Conservation (phyloP, 1,140 invertebrate species). For the Saccostrea echinata region DNA sequence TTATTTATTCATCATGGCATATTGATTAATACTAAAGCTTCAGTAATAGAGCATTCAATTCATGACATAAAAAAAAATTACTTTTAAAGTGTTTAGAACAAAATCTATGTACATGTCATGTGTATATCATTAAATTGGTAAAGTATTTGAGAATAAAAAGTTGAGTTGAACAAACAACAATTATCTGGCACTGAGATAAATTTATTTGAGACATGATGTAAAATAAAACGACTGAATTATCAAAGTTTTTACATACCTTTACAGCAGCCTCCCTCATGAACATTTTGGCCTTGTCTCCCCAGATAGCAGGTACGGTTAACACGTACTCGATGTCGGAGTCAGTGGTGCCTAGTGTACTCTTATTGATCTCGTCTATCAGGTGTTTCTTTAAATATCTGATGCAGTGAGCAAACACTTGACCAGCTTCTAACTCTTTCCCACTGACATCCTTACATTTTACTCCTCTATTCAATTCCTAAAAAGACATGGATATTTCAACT, state of each 20-base stretch:
- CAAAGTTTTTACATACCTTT: slow-evolving; percentile 39
- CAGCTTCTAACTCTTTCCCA: slow-evolving; percentile 2
- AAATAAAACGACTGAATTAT: no score
- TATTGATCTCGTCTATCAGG: neutral
- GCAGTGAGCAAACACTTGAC: slow-evolving; percentile 38
- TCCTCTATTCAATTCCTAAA: slow-evolving; percentile 27
- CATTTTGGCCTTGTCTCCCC: slow-evolving; percentile 49
- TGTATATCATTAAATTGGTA: no score
- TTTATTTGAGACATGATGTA: no score
- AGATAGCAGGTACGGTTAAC: slow-evolving; percentile 50
- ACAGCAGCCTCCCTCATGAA: slow-evolving; percentile 51
- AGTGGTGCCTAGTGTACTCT: neutral
- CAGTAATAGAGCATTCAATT: no score
- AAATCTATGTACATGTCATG: no score
- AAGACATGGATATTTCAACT: neutral
- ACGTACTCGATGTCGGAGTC: slow-evolving; percentile 18
- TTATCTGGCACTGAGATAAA: no score
- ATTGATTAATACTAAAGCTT: no score
- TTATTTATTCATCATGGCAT: neutral
- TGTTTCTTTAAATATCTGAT: slow-evolving; percentile 45
- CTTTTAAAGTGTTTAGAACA: no score
- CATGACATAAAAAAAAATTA: no score
- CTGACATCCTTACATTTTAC: slow-evolving; percentile 23
- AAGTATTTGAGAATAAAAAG: no score
- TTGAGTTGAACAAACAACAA: no score